Evolutionary conservation across 2,113 vertebrate species (phyloP).

Genomic region (Seriola quinqueradiata): DNA sequence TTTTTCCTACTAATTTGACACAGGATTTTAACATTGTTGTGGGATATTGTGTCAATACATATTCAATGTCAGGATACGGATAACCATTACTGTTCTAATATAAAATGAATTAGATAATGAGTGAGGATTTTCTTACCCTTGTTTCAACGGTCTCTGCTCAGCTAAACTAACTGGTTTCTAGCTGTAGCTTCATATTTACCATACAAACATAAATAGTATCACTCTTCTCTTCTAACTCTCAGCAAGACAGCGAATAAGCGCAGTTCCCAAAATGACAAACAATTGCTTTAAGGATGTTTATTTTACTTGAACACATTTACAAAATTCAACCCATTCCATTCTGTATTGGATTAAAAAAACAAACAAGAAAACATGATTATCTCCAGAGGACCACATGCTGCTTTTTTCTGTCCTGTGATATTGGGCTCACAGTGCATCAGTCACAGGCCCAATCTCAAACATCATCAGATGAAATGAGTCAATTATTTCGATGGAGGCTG

Average conservation of each 20-base stretch:
- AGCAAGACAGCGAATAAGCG: neutral
- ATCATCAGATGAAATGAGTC: conserved; percentile 55
- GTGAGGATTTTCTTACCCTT: neutral
- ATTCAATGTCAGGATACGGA: neutral
- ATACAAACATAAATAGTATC: neutral
- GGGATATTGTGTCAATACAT: neutral
- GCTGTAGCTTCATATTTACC: neutral
- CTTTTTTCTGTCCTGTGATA: conserved; percentile 18
- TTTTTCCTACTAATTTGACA: conserved; percentile 10
- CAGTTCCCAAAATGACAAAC: neutral
- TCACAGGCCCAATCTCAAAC: conserved; percentile 40
- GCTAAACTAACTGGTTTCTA: neutral
- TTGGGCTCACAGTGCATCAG: conserved; percentile 10
- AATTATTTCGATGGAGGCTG: conserved; percentile 58
- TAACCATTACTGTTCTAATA: neutral
- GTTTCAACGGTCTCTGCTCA: too few species aligned
- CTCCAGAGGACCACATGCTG: neutral
- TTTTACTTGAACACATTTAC: neutral
- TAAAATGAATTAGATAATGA: neutral
- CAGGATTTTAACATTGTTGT: neutral
- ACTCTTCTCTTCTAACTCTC: neutral
- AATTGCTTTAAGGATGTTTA: neutral
- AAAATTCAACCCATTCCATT: neutral
- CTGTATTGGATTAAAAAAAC: neutral
- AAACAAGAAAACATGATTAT: neutral